Conservation (phyloP, 2,113 vertebrate species). For the Stegostoma tigrinum region DNA sequence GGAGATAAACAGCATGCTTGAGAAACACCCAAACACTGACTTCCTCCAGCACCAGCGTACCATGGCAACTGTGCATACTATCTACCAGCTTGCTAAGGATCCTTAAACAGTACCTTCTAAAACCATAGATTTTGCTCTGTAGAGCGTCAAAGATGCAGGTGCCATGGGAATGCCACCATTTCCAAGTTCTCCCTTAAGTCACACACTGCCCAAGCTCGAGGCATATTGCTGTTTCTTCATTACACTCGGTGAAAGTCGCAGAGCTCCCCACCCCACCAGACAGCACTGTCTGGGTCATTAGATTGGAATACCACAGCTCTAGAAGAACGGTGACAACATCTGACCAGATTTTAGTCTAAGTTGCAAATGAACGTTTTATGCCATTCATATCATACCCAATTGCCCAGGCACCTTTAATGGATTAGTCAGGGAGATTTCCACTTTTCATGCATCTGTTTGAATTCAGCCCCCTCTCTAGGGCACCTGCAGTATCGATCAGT, state of each 20-base stretch:
- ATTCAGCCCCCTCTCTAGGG: too few relatives aligned
- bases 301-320: not conserved
- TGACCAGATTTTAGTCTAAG: not conserved
- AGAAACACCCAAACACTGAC: not conserved
- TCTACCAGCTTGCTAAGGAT: not conserved
- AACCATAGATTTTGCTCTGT: not conserved
- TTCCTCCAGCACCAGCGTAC: not conserved
- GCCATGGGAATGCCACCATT: too few relatives aligned
- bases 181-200: not conserved
- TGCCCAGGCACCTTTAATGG: too few relatives aligned
- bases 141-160: not conserved
- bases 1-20: not conserved
- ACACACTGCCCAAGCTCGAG: not conserved
- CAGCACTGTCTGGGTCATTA: not conserved
- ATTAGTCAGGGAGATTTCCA: too few relatives aligned
- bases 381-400: too few relatives aligned
- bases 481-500: too few relatives aligned
- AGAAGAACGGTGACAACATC: not conserved
- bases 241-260: not conserved
- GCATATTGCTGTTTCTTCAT: not conserved
- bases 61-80: not conserved
- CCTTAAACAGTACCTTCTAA: not conserved
- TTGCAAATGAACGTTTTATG: too few relatives aligned
- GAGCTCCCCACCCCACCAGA: not conserved
- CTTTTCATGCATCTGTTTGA: too few relatives aligned